These are phyloP conservation scores for Sebastes baramenuke DNA, from an alignment of 2,797 vertebrate species.

Conservation along the genomic window DNA sequence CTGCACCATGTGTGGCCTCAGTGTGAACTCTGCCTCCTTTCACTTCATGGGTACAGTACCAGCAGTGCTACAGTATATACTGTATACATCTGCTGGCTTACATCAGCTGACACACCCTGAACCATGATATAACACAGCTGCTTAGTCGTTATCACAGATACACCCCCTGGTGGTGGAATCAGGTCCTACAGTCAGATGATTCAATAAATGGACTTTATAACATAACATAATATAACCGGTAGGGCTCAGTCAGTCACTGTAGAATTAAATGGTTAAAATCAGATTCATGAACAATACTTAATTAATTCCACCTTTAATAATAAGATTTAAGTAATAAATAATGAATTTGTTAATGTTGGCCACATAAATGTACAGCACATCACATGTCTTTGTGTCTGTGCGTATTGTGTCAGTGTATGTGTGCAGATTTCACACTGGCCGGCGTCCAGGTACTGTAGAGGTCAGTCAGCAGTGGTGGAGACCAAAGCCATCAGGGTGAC, in stretches of 20 bases:
- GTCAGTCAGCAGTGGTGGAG: constrained; percentile 43
- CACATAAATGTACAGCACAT: neutral
- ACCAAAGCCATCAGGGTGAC: constrained; percentile 84
- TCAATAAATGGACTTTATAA: neutral
- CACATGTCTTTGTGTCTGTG: neutral
- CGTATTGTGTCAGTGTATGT: neutral
- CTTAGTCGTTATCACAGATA: neutral
- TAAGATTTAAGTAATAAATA: neutral
- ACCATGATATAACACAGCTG: constrained; percentile 12
- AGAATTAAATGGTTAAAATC: neutral
- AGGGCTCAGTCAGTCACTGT: neutral
- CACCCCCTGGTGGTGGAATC: constrained; percentile 32
- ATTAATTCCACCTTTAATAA: constrained; percentile 12
- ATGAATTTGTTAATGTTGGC: neutral
- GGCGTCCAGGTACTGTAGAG: constrained; percentile 16
- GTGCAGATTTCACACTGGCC: constrained; percentile 4
- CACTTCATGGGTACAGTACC: constrained; percentile 10
- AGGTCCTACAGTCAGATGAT: neutral
- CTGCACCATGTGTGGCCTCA: constrained; percentile 15
- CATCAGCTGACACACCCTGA: constrained; percentile 44
- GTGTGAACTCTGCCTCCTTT: constrained; percentile 25
- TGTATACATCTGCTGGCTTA: constrained; percentile 36
- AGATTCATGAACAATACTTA: neutral
- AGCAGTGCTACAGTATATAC: constrained; percentile 27
- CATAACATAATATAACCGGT: neutral